Conservation (phyloP, 2,113 vertebrate genomes). For the Pipa parva region DNA sequence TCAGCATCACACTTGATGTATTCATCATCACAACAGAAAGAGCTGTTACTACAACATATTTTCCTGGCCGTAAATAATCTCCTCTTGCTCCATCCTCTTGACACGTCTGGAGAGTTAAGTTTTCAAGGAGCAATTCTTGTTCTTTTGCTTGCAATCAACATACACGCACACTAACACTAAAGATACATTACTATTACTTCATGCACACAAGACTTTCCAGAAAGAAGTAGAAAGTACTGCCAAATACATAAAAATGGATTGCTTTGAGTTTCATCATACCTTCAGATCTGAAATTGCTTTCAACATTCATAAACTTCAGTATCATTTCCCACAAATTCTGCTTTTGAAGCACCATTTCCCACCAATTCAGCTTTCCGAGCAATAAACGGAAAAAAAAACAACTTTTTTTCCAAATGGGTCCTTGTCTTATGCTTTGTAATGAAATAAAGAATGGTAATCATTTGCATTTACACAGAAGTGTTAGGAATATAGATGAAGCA, state of each 20-base stretch:
- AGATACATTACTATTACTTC: slow-evolving; percentile 36
- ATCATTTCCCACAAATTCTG: slow-evolving; percentile 43
- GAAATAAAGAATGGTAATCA: slow-evolving; percentile 25
- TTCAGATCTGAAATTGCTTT: slow-evolving; percentile 41
- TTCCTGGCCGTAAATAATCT: background rate
- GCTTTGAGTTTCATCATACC: slow-evolving; percentile 37
- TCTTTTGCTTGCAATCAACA: slow-evolving; percentile 7
- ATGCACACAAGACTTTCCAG: slow-evolving; percentile 18
- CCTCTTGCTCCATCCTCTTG: slow-evolving; percentile 13
- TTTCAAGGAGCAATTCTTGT: background rate
- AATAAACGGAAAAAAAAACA: slow-evolving; percentile 1
- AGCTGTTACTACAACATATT: background rate
- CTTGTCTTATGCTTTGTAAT: slow-evolving; percentile 16
- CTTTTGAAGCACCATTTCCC: slow-evolving; percentile 40
- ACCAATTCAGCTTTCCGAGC: slow-evolving; percentile 38
- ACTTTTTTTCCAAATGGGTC: slow-evolving; percentile 19
- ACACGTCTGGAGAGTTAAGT: slow-evolving; percentile 2
- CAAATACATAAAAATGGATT: slow-evolving; percentile 42
- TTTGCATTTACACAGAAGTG: slow-evolving; percentile 20
- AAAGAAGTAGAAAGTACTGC: slow-evolving; percentile 30
- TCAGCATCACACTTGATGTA: slow-evolving; percentile 34
- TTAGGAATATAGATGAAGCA: background rate
- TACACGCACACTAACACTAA: slow-evolving; percentile 5
- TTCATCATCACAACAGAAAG: slow-evolving; percentile 24
- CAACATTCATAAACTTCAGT: slow-evolving; percentile 43